Evolutionary conservation across 2,888 invertebrate genomes (phyloP), one percentile per base, ranked within the genome.

Genomic region (Lathronympha strigana): DNA sequence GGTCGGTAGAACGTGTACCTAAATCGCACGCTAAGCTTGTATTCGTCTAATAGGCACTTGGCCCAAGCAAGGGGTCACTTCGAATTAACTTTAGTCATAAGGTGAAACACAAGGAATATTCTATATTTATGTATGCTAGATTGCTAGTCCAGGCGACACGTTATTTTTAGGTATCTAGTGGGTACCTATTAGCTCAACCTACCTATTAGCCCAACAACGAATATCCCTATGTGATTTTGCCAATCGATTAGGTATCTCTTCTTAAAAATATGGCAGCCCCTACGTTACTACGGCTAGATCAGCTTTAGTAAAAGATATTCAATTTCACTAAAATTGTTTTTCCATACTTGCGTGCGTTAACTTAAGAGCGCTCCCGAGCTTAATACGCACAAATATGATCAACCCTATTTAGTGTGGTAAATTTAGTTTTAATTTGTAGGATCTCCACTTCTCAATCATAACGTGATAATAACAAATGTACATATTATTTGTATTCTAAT

Each of bases 401-500:
- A 43, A 19, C 11, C 43, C 21, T 0, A 3, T 13, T 43, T 43
- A 21, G 43, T 43, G 43, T 11, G 43, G 21, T 43, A 43, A 0
- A 43, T 4, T 17, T 51, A 33, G 36, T 53, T 11, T 53, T 6
- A 9, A 36, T 21, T 21, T 33, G 17, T 31, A 17, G 25, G 19
- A 31, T 2, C 31, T 5, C 17, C 28, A 50, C 17, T 50, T 17
- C 11, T 28, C 1, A 31, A 17, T 25, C 9, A 31, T 13, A 0
- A n/a, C 8, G 19, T 33, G 1, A 53, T 9, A 21, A 38, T 57
- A 45, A 57, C 45, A 49, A 36, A 31, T 53, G 63, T 51, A 51
- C 25, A 64, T 57, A 58, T 15, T 28, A 36, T n/a, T 23, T 57
- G 31, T 45, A 45, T 31, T 57, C 31, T 19, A 36, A 57, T 45